Base-by-base conservation (phyloP, 2,113 vertebrate species). In the Lophotis ruficrista region DNA sequence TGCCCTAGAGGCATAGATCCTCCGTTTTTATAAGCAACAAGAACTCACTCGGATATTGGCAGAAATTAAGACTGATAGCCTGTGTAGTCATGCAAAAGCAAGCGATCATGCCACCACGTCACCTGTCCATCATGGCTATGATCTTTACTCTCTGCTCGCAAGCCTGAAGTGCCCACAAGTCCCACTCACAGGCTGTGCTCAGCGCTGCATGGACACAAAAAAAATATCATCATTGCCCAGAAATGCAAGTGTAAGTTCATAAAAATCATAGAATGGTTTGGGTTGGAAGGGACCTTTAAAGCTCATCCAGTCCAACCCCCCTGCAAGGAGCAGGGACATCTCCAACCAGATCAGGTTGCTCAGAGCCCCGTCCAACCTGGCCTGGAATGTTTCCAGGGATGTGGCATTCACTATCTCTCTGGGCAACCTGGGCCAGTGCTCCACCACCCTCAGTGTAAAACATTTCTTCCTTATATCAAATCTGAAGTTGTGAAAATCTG, bases 61-160 rank as follows among this genome's bases (percentile, higher is more conserved):
- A 81, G 54, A 56, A 92, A 68, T 64, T 25, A 66, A 41, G 25
- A 53, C 71, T 23, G 13, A 33, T 16, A 90, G 68, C 10, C 45
- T 30, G 15, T 17, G 30, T 0, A 33, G 60, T 58, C 43, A 50
- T 12, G 16, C 18, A 81, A 81, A 65, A 73, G 20, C 57, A 60
- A 64, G 64, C 51, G 6, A 50, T 17, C 12, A 2, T 11, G 38
- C 9, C 35, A 81, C 10, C 51, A 27, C 37, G 30, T 51, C 56
- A 35, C 14, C 18, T 6, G 0, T 7, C n/a, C n/a, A 13, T 48
- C 45, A 0, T 2, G 38, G 24, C 41, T 43, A 6, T 3, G 10
- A 20, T 5, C 35, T 22, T 24, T 11, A 37, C 50, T 14, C 41
- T 4, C 1, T 43, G 51, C 41, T 31, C 28, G 37, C 37, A 65